A percentile compares a stretch with the other conserved stretches of the same genome.
These are phyloP conservation scores for Dendropsophus ebraccatus DNA, from an alignment of 2,113 vertebrate species.

Conservation along the genomic window DNA sequence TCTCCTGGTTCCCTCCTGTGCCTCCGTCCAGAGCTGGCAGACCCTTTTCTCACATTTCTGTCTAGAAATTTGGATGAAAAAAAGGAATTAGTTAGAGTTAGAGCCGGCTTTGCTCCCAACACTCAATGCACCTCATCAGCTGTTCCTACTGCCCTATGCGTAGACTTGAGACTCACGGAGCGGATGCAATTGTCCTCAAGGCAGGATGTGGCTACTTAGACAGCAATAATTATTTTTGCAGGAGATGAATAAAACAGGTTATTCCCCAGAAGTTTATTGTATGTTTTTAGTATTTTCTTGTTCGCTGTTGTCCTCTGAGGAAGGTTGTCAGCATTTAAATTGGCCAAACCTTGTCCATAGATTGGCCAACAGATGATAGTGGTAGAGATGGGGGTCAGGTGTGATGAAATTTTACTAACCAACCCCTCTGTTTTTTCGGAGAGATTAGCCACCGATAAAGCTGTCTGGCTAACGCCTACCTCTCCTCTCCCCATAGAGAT, in stretches of 20 bases:
- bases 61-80: constrained; percentile 23
- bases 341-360: neutral
- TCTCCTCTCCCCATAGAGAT: too few species aligned
- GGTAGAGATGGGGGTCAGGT: neutral
- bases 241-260: constrained; percentile 24
- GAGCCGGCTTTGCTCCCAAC: constrained; percentile 18
- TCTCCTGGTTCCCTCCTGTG: neutral
- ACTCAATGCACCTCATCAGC: constrained; percentile 12
- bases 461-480: too few species aligned
- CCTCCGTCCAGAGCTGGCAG: constrained; percentile 16
- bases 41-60: constrained; percentile 1
- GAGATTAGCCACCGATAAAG: too few species aligned
- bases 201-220: constrained; percentile 48
- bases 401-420: too few species aligned
- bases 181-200: constrained; percentile 41
- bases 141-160: constrained; percentile 3
- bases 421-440: too few species aligned
- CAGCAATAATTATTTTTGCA: constrained; percentile 51
- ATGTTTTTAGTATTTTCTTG: constrained; percentile 21
- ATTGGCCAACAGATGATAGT: too few species aligned
- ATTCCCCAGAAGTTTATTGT: constrained; percentile 17
- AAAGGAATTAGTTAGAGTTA: constrained; percentile 17
- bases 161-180: constrained; percentile 30
- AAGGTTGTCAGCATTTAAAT: neutral
- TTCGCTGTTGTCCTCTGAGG: neutral